phyloP scores from a whole-genome alignment of 2,797 vertebrate genomes.

The Chrosomus eos region DNA sequence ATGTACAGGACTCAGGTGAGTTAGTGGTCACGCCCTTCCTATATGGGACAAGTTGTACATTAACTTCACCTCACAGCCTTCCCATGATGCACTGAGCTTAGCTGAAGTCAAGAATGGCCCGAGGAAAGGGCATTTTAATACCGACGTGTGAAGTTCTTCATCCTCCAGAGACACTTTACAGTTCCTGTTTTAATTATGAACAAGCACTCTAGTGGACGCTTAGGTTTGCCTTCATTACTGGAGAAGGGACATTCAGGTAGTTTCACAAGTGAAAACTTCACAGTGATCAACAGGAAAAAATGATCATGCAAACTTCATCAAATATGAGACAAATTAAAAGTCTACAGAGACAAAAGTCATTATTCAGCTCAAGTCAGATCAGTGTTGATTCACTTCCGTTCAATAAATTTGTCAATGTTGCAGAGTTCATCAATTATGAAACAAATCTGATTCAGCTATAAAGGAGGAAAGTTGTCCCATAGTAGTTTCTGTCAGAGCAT shows the following conservation, averaged over 20 bases:
- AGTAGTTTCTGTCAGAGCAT: conserved; percentile 19
- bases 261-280: background rate
- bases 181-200: conserved; percentile 18
- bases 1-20: conserved; percentile 79
- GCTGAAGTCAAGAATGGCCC: background rate
- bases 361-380: too few relatives aligned
- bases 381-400: too few relatives aligned
- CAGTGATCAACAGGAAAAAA: background rate
- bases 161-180: background rate
- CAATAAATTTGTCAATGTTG: background rate
- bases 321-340: background rate
- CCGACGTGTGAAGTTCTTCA: background rate
- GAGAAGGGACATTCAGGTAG: background rate
- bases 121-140: conserved; percentile 33
- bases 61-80: conserved; percentile 16
- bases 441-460: background rate
- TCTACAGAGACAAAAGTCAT: too few relatives aligned
- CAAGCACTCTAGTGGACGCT: background rate
- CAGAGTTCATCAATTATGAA: background rate
- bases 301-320: background rate
- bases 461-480: background rate
- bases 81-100: conserved; percentile 7
- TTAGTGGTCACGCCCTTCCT: conserved; percentile 39
- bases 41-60: background rate
- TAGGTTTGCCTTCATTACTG: conserved; percentile 17